Evolutionary conservation across 2,888 invertebrate genomes (phyloP).

Genomic region (Orthonevra nobilis): DNA sequence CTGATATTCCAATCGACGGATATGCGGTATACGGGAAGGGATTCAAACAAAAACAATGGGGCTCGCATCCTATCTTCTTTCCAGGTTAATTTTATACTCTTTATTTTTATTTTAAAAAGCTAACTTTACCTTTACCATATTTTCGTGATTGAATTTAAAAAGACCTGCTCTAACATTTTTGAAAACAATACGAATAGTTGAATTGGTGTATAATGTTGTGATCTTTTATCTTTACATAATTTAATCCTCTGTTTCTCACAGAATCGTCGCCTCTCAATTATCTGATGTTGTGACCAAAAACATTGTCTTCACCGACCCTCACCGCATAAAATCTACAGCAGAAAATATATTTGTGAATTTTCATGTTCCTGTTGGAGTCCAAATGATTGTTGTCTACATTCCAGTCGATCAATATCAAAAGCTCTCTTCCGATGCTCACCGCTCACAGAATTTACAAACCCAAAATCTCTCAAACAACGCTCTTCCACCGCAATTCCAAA

Average conservation of each 20-base stretch:
- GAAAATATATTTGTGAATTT: constrained; percentile 85
- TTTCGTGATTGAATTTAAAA: no score
- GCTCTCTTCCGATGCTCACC: constrained; percentile 80
- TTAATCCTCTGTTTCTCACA: no score
- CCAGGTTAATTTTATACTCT: no score
- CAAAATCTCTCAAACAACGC: constrained; percentile 74
- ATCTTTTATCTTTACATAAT: background rate
- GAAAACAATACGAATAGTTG: no score
- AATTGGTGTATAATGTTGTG: no score
- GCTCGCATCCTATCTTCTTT: no score
- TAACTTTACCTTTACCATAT: no score
- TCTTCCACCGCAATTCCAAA: constrained; percentile 77
- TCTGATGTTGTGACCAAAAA: constrained; percentile 88
- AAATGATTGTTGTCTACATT: constrained; percentile 89
- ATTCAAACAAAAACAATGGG: no score
- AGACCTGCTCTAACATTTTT: no score
- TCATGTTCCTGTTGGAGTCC: constrained; percentile 89
- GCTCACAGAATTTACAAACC: constrained; percentile 79
- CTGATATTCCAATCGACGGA: no score
- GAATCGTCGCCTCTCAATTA: constrained; percentile 90
- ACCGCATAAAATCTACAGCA: constrained; percentile 90
- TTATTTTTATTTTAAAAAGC: no score
- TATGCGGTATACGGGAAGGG: no score
- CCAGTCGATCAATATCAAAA: constrained; percentile 83
- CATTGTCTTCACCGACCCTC: constrained; percentile 90